Evolutionary conservation across 1,140 invertebrate species (phyloP), one percentile per base, ranked within the genome.

Genomic region (Leptopilina boulardi): DNA sequence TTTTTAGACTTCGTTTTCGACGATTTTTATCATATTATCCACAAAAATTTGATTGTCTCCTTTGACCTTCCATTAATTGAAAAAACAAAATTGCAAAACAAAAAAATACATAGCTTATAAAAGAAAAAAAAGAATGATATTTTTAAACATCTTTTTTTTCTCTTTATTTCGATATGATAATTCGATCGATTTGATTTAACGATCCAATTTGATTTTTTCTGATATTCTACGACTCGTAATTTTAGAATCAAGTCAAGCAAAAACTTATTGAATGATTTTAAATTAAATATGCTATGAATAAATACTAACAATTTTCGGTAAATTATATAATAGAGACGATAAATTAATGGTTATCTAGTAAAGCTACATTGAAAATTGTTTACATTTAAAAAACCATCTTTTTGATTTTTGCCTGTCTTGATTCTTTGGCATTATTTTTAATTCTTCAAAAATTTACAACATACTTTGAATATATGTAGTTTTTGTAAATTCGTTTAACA

Each of bases 1-100:
- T 9, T 75, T 66, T 78, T 78, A 78, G 73, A 76, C 71, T n/a
- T 75, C 59, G 76, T 76, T 78, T 76, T 71, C 41, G 80, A 83
- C 76, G 78, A 74, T 80, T 77, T 72, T n/a, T n/a, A n/a, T n/a
- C 76, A 77, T 81, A 71, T 81, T 78, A 81, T 81, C 70, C 78
- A 82, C 78, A 77, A 83, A 84, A 83, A 38, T 38, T 86, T 84
- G 83, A 84, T 86, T 84, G 83, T 86, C 84, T 81, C 77, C 71
- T 80, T 77, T 76, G 79, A 70, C 51, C 5, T 66, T 23, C 59
- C n/a, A 30, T 23, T 23, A 66, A 30, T 30, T 10, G 30, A 66
- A 66, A 4, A 30, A 26, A 30, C n/a, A 11, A 34, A 9, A 23
- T 51, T 30, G 59, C 59, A 5, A 66, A 66, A 11, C n/a, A 9